Evolutionary conservation across 2,113 vertebrate genomes (phyloP).

Genomic region (Hylia prasina): DNA sequence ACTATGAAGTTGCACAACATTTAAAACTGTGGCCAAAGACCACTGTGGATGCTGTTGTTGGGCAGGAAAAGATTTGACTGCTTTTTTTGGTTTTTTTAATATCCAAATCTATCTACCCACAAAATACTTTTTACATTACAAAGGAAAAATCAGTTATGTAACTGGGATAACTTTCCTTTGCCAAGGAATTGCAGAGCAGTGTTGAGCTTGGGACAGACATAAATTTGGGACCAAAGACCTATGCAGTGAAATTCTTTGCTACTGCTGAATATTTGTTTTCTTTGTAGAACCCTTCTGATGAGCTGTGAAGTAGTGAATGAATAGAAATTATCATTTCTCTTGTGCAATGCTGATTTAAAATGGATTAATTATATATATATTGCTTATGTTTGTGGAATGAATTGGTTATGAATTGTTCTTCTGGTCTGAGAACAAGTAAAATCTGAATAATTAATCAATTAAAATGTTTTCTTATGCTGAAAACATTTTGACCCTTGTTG

Average conservation of each 20-base stretch:
- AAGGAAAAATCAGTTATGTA: conserved; percentile 54
- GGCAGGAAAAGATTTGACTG: not conserved
- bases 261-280: conserved; percentile 13
- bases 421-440: not conserved
- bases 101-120: conserved; percentile 33
- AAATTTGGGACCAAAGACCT: conserved; percentile 27
- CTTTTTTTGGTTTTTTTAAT: not conserved
- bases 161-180: conserved; percentile 1
- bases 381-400: not conserved
- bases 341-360: not conserved
- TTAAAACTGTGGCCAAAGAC: not conserved
- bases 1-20: not conserved
- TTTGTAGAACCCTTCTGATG: not conserved
- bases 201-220: conserved; percentile 3
- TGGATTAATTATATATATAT: not conserved
- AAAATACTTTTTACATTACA: conserved; percentile 55
- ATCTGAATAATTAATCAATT: not conserved
- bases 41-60: not conserved
- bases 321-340: not conserved
- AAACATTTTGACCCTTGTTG: not conserved
- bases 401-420: not conserved
- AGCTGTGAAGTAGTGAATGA: conserved; percentile 6
- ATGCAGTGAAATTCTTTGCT: conserved; percentile 12
- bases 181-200: conserved; percentile 22
- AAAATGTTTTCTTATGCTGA: not conserved